These are phyloP conservation scores for Perognathus longimembris DNA, from an alignment of 2,113 vertebrate species.

Conservation along the genomic window DNA sequence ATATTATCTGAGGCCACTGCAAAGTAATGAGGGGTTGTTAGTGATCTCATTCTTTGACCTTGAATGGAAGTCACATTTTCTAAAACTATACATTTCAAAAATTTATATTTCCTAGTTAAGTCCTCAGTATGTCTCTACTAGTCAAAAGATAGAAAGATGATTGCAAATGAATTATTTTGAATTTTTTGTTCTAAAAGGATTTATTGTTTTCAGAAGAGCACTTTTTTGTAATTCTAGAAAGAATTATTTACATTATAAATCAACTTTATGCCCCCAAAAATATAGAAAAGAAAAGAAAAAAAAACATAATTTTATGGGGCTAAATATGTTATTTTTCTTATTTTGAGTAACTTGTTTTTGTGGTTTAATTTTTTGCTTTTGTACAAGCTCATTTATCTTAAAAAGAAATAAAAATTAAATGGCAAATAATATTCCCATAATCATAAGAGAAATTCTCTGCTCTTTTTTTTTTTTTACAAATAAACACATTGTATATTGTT, in stretches of 20 bases:
- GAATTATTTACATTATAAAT: neutral
- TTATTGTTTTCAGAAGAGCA: neutral
- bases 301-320: neutral
- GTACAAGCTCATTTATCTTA: neutral
- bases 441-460: neutral
- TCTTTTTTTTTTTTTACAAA: neutral
- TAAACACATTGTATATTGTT: neutral
- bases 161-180: conserved; percentile 43
- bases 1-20: conserved; percentile 31
- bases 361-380: neutral
- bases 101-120: conserved; percentile 54
- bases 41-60: conserved; percentile 55
- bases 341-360: neutral
- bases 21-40: conserved; percentile 59
- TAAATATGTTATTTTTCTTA: neutral
- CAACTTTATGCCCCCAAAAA: neutral
- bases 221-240: neutral
- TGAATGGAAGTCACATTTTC: neutral
- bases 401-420: neutral
- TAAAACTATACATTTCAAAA: conserved; percentile 60
- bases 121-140: conserved; percentile 61
- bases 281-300: neutral
- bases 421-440: neutral
- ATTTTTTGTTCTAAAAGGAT: neutral
- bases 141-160: conserved; percentile 16